Evolutionary conservation across 2,888 invertebrate species (phyloP).

Genomic region (Tipula lateralis): DNA sequence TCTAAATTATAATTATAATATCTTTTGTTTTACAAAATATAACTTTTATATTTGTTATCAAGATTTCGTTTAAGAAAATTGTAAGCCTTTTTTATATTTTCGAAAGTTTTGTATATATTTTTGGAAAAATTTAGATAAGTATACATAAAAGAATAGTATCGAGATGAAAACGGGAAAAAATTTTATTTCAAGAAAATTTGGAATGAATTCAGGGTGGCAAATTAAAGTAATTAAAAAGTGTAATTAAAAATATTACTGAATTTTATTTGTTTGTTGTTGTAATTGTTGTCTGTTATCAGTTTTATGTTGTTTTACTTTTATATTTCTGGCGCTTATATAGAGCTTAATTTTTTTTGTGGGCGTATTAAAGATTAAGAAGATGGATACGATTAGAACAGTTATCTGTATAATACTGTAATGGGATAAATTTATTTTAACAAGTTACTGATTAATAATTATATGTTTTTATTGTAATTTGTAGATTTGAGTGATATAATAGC

Average conservation of each 20-base stretch:
- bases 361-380: too few relatives aligned
- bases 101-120: background rate
- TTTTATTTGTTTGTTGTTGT: background rate
- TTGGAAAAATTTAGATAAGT: too few relatives aligned
- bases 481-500: too few relatives aligned
- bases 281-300: background rate
- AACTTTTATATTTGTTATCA: background rate
- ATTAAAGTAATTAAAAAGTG: constrained; percentile 2
- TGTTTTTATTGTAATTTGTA: too few relatives aligned
- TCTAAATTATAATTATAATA: background rate
- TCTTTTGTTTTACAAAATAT: background rate
- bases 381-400: too few relatives aligned
- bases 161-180: background rate
- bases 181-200: background rate
- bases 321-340: background rate
- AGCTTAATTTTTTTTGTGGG: too few relatives aligned
- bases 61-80: background rate
- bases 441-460: too few relatives aligned
- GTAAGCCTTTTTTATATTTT: background rate
- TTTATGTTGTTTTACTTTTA: background rate
- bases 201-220: background rate
- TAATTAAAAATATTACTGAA: background rate
- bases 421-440: too few relatives aligned
- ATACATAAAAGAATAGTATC: background rate
- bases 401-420: too few relatives aligned